Conservation (phyloP, 2,113 vertebrate genomes). For the Heloderma charlesbogerti region DNA sequence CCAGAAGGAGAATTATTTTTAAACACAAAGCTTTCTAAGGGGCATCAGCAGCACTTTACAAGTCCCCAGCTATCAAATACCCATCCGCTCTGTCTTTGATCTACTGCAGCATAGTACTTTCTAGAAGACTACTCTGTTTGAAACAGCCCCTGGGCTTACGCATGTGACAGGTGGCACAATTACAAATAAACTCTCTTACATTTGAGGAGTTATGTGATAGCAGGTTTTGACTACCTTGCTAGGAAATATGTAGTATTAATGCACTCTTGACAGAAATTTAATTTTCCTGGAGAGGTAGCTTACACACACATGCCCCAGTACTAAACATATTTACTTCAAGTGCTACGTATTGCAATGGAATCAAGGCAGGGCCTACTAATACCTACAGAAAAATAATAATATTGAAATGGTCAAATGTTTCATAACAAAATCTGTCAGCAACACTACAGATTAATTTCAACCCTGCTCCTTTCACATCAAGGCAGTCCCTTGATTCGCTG, state of each 20-base stretch:
- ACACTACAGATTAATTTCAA: background rate
- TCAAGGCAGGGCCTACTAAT: background rate
- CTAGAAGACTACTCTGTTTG: constrained; percentile 18
- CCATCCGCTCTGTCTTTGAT: constrained; percentile 32
- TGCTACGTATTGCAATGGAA: background rate
- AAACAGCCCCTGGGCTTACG: background rate
- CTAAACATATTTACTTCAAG: constrained; percentile 1
- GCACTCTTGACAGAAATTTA: background rate
- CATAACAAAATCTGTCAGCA: background rate
- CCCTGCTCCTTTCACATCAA: background rate
- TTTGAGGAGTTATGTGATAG: background rate
- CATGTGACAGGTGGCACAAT: background rate
- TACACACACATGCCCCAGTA: background rate
- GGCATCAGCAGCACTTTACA: background rate
- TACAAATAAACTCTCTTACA: constrained; percentile 22
- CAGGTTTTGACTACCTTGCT: constrained; percentile 36
- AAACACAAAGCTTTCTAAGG: constrained; percentile 12
- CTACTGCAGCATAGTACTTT: constrained; percentile 9
- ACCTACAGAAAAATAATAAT: background rate
- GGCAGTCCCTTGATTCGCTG: background rate
- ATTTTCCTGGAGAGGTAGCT: background rate
- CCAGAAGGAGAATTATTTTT: constrained; percentile 32
- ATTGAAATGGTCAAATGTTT: background rate
- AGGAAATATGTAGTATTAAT: constrained; percentile 16
- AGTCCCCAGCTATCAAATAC: constrained; percentile 18